Conservation (phyloP, 2,888 invertebrate genomes). For the Coelopa pilipes region DNA sequence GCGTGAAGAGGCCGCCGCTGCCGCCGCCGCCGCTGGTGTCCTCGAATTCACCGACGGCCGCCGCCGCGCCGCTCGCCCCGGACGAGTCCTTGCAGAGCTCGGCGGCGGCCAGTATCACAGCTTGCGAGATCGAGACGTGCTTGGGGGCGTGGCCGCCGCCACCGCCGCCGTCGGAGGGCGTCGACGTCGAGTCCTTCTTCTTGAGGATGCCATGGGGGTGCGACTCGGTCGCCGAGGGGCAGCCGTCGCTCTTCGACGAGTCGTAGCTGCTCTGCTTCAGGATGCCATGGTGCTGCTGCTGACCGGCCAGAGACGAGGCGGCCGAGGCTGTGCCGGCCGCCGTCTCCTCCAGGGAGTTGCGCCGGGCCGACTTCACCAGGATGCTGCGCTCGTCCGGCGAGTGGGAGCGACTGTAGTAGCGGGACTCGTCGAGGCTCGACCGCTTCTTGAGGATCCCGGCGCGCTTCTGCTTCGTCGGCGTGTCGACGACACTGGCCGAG, state of each 20-base stretch:
- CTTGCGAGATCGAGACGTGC: slow-evolving; percentile 67
- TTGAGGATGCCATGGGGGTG: slow-evolving; percentile 84
- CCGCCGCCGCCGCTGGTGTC: slow-evolving; percentile 43
- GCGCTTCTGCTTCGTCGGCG: slow-evolving; percentile 70
- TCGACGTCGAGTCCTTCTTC: slow-evolving; percentile 66
- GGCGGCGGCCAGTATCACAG: slow-evolving; percentile 66
- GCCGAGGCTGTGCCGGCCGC: slow-evolving; percentile 44
- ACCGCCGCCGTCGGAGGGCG: slow-evolving; percentile 63
- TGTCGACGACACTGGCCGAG: slow-evolving; percentile 79
- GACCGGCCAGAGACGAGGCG: slow-evolving; percentile 26
- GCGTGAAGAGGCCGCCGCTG: slow-evolving; percentile 46
- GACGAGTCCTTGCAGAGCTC: slow-evolving; percentile 68
- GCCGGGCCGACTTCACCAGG: slow-evolving; percentile 63
- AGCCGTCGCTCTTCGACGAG: slow-evolving; percentile 71
- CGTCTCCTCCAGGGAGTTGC: slow-evolving; percentile 65
- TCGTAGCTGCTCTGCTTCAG: slow-evolving; percentile 82
- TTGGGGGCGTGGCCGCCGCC: slow-evolving; percentile 59
- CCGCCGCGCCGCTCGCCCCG: slow-evolving; percentile 1
- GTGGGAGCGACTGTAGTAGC: slow-evolving; percentile 66
- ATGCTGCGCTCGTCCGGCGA: slow-evolving; percentile 67
- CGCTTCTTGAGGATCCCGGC: slow-evolving; percentile 87
- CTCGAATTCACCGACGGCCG: too few relatives aligned
- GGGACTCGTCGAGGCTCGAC: slow-evolving; percentile 80
- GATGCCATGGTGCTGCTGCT: slow-evolving; percentile 73
- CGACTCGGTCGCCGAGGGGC: slow-evolving; percentile 70